Evolutionary conservation across 1,140 invertebrate genomes (phyloP), one percentile per base, ranked within the genome.

Genomic region (Temnothorax nylanderi): DNA sequence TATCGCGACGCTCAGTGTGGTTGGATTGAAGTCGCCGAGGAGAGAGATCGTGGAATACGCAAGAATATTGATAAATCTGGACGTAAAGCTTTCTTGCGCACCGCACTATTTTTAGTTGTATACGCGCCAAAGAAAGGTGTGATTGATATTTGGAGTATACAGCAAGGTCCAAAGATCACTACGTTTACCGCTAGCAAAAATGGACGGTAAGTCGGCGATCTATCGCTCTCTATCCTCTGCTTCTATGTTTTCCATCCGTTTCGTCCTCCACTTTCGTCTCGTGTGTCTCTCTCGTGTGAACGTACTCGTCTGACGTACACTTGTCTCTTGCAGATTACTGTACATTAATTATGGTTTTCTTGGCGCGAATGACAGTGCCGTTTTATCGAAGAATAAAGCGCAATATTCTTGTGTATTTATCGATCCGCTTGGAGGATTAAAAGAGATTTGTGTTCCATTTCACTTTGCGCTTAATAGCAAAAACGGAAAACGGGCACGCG

Each of bases 1-100:
- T 99, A 99, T 93, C 96, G 99, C 82, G 98, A 99, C 95, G 98
- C 99, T 10, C 98, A 99, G 93, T 98, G 98, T 95, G 97, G 97
- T 8, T 99, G 99, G 97, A 95, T 99, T 58, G 97, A 98, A 95
- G 97, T 97, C 51, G 93, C 96, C 8, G 97, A 98, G 92, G 97
- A 97, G 88, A 96, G 96, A 54, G 91, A 93, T 88, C 92, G 93
- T 4, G 90, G 90, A 81, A 86, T 90, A 87, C 91, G 91, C 84
- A 95, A 96, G 85, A 90, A 93, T 81, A 92, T 95, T 71, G 94
- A 90, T 71, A 96, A 95, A 92, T 89, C 65, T 81, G 94, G 94
- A 49, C 85, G 85, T 56, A 93, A 94, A 37, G 93, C 95, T 44
- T 87, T 82, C 21, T 78, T 92, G 60, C 94, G 96, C 54, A 95